phyloP scores from a whole-genome alignment of 2,888 invertebrate species.

The Sinohyriopsis cumingii region DNA sequence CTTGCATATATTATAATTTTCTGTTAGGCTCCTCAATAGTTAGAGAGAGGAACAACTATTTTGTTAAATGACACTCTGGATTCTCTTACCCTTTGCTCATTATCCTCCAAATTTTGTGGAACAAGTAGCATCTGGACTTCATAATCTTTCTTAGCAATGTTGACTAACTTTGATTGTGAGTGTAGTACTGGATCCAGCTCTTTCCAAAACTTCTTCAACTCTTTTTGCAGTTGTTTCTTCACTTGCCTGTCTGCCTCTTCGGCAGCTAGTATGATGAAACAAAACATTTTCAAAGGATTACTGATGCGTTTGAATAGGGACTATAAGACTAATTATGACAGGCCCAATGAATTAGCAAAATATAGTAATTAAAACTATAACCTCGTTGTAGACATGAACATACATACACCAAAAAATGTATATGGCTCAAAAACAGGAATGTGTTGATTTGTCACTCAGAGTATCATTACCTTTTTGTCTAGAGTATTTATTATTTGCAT shows the following conservation, averaged over 20 bases:
- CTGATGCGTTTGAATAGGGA: not conserved
- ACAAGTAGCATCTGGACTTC: slow-evolving; percentile 60
- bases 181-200: slow-evolving; percentile 61
- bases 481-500: too few species aligned
- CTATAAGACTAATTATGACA: not conserved
- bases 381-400: too few species aligned
- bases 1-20: too few species aligned
- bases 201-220: slow-evolving; percentile 65
- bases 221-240: slow-evolving; percentile 43
- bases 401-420: too few species aligned
- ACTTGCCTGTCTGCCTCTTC: slow-evolving; percentile 55
- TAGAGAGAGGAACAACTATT: not conserved
- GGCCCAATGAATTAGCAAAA: not conserved
- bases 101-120: slow-evolving; percentile 61
- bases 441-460: too few species aligned
- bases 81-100: slow-evolving; percentile 63
- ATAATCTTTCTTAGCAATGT: slow-evolving; percentile 64
- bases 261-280: slow-evolving; percentile 28
- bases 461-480: too few species aligned
- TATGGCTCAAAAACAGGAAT: too few species aligned
- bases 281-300: not conserved
- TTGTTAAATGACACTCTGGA: not conserved
- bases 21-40: too few species aligned
- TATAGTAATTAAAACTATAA: too few species aligned
- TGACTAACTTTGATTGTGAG: slow-evolving; percentile 59